Base-by-base conservation (phyloP, 2,888 invertebrate genomes). In the Laspeyria flexula region DNA sequence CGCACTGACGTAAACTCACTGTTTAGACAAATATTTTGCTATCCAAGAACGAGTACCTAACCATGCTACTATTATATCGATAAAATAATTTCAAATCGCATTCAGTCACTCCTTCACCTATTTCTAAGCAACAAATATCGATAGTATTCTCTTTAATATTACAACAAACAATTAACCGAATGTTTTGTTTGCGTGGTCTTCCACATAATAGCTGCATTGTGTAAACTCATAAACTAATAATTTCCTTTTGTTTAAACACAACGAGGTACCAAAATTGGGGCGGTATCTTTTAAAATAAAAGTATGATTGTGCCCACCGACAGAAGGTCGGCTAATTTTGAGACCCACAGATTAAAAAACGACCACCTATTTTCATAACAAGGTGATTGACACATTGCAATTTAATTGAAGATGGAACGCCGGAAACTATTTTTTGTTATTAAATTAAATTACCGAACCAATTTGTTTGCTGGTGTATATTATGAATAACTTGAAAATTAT, bases 171-270 rank as follows among this genome's bases (percentile, higher is more conserved):
- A 86, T 85, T 80, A 85, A 77, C 77, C 62, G 62, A 56, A 66
- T 77, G 75, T 85, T 84, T 88, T 88, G 85, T 88, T 89, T 85
- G 80, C 63, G 78, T 84, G 83, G 73, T 85, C 80, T 83, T 78
- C 81, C 69, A 83, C 65, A 88, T 88, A 88, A 90, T 89, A 86
- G 81, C 73, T 75, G 79, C 79, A 86, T 88, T 91, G 88, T 90
- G 83, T 89, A 86, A 88, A 84, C 85, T 90, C 84, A 83, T 88
- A 85, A 88, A 84, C 85, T 88, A 88, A 92, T 90, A 88, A 83
- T 83, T 73, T 70, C 72, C 72, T 74, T 76, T 85, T 84, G 84
- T 83, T 81, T 60, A 49, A 45, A 59, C 49, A 47, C 29, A 52
- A 55, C 47, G 55, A 64, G 23, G 21, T 18, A 50, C 39, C 47